A percentile compares a stretch with the other conserved stretches of the same genome.
Evolutionary conservation across 2,888 invertebrate genomes (phyloP).

Genomic region (Xestia rhomboidea): DNA sequence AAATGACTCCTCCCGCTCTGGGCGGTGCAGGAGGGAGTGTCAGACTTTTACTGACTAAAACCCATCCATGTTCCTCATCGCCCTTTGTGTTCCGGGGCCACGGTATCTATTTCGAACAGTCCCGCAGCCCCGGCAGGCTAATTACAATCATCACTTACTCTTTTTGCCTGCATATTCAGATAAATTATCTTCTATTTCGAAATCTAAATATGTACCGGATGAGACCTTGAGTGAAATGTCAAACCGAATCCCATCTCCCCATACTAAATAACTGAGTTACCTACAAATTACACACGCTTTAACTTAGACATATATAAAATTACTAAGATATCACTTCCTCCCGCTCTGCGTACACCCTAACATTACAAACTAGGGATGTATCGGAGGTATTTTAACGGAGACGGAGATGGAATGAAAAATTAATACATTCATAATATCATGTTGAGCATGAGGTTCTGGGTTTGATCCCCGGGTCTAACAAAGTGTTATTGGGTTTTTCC

Average conservation of each 20-base stretch:
- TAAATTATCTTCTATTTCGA: not conserved
- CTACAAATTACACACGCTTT: constrained; percentile 9
- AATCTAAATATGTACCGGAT: not conserved
- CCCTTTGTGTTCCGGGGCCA: no score
- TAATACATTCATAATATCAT: no score
- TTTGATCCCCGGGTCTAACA: no score
- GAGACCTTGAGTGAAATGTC: not conserved
- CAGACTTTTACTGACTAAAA: no score
- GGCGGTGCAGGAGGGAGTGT: no score
- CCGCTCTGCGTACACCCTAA: not conserved
- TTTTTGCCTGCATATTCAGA: not conserved
- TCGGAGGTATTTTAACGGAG: not conserved
- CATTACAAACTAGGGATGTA: constrained; percentile 2
- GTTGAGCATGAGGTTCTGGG: no score
- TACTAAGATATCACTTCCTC: constrained; percentile 15
- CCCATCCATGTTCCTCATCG: no score
- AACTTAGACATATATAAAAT: constrained; percentile 22
- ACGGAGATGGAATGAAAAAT: no score
- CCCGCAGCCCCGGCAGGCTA: no score
- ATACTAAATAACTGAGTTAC: constrained; percentile 4
- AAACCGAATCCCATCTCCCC: constrained; percentile 1
- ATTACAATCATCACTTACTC: not conserved
- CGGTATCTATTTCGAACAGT: no score
- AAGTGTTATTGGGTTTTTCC: no score
- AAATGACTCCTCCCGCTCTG: no score